Conservation (phyloP, 1,140 invertebrate species). For the Drosophila asahinai region DNA sequence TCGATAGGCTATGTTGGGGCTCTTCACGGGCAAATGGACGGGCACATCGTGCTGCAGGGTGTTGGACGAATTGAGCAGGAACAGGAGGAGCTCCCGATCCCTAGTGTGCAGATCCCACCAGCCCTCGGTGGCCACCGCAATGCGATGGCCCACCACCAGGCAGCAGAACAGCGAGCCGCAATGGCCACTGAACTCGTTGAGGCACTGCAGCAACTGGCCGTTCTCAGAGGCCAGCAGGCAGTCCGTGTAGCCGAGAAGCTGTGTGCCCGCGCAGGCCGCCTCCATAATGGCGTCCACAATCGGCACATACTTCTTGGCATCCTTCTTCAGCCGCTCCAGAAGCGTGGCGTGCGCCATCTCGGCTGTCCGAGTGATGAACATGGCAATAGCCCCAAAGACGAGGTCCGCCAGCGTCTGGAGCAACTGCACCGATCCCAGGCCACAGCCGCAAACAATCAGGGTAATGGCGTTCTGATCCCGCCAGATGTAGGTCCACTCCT, state of each 20-base stretch:
- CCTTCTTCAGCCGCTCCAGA: slow-evolving; percentile 75
- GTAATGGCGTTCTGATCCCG: slow-evolving; percentile 87
- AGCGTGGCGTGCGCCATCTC: slow-evolving; percentile 86
- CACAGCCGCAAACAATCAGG: slow-evolving; percentile 88
- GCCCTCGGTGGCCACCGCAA: slow-evolving; percentile 91
- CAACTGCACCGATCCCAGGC: slow-evolving; percentile 86
- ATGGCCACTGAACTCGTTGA: slow-evolving; percentile 87
- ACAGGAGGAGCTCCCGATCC: slow-evolving; percentile 90
- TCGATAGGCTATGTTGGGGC: slow-evolving; percentile 87
- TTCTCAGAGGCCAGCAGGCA: slow-evolving; percentile 89
- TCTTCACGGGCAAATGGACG: slow-evolving; percentile 91
- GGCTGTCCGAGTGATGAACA: slow-evolving; percentile 89
- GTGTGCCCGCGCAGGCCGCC: slow-evolving; percentile 88
- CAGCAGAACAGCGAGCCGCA: slow-evolving; percentile 92
- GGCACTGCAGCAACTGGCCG: slow-evolving; percentile 88
- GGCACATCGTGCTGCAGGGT: slow-evolving; percentile 89
- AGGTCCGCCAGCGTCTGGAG: slow-evolving; percentile 88
- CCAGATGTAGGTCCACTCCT: slow-evolving; percentile 91
- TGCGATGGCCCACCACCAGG: slow-evolving; percentile 89
- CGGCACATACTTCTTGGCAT: slow-evolving; percentile 84
- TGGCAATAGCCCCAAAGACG: slow-evolving; percentile 89
- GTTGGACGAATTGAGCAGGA: slow-evolving; percentile 87
- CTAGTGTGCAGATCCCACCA: slow-evolving; percentile 91
- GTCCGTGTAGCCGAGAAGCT: slow-evolving; percentile 88
- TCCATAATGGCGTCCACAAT: slow-evolving; percentile 90